Percentiles rank a stretch among this genome's conserved stretches.
phyloP scores from a whole-genome alignment of 2,888 invertebrate species.

The Temnothorax unifasciatus region DNA sequence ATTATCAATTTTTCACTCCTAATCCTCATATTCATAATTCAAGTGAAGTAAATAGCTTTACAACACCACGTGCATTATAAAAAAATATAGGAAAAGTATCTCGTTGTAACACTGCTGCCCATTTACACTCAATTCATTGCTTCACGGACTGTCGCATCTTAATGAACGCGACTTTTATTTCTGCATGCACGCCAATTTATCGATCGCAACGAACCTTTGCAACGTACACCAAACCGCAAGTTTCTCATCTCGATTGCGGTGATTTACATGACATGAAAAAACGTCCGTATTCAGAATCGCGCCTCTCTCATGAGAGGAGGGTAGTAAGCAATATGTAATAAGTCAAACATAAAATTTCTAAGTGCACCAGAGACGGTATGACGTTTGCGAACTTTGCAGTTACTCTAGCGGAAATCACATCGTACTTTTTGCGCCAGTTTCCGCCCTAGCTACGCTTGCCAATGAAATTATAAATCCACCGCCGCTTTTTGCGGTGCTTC shows the following conservation, averaged over 20 bases:
- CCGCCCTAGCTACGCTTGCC: conserved; percentile 22
- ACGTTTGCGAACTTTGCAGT: conserved; percentile 34
- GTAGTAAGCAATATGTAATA: conserved; percentile 3
- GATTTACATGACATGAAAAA: conserved; percentile 26
- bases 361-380: conserved; percentile 25
- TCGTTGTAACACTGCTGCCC: neutral
- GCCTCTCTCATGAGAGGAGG: conserved; percentile 8
- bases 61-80: neutral
- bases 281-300: neutral
- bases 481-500: conserved; percentile 25
- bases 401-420: conserved; percentile 50
- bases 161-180: conserved; percentile 31
- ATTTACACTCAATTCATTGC: conserved; percentile 15
- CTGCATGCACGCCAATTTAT: neutral
- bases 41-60: neutral
- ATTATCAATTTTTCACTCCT: neutral
- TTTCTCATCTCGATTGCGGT: neutral
- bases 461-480: conserved; percentile 41
- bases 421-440: conserved; percentile 41
- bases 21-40: neutral
- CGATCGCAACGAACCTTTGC: neutral
- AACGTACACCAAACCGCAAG: neutral
- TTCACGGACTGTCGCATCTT: conserved; percentile 17
- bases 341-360: conserved; percentile 54
- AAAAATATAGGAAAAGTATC: neutral